Evolutionary conservation across 2,113 vertebrate species (phyloP).

Genomic region (Calyptommatus sinebrachiatus): DNA sequence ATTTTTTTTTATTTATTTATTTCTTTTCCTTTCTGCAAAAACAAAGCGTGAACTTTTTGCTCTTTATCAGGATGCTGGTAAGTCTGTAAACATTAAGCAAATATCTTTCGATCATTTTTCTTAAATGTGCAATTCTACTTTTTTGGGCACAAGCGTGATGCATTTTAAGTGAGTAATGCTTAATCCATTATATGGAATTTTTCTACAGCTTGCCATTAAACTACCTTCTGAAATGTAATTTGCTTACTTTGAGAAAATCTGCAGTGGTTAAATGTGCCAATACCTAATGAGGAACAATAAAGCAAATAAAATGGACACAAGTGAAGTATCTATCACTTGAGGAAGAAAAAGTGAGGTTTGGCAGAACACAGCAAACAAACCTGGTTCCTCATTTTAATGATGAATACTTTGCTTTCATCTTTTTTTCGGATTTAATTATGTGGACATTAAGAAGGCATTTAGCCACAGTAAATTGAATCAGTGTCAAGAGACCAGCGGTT

Average conservation of each 20-base stretch:
- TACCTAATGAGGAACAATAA: conserved; percentile 19
- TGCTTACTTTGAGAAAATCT: conserved; percentile 37
- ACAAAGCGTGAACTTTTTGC: too few species aligned
- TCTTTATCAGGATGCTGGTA: not conserved
- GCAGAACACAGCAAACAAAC: conserved; percentile 14
- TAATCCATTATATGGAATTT: not conserved
- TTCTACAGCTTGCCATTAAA: conserved; percentile 7
- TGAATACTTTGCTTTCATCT: conserved; percentile 35
- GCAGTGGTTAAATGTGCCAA: not conserved
- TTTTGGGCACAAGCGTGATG: conserved; percentile 1
- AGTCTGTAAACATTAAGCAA: not conserved
- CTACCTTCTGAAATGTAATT: conserved; percentile 25
- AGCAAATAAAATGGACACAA: conserved; percentile 10
- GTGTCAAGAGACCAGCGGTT: conserved; percentile 28
- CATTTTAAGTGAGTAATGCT: conserved; percentile 6
- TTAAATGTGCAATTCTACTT: not conserved
- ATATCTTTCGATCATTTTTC: conserved; percentile 6
- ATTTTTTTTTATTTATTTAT: too few species aligned
- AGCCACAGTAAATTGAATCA: conserved; percentile 30
- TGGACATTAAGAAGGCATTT: conserved; percentile 21
- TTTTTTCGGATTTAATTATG: conserved; percentile 36
- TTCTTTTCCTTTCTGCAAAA: too few species aligned
- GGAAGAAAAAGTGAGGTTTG: conserved; percentile 18
- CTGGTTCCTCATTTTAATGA: conserved; percentile 27
- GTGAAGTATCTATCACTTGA: conserved; percentile 11